Base-by-base conservation (phyloP, 2,888 invertebrate species). In the Noctua fimbriata region DNA sequence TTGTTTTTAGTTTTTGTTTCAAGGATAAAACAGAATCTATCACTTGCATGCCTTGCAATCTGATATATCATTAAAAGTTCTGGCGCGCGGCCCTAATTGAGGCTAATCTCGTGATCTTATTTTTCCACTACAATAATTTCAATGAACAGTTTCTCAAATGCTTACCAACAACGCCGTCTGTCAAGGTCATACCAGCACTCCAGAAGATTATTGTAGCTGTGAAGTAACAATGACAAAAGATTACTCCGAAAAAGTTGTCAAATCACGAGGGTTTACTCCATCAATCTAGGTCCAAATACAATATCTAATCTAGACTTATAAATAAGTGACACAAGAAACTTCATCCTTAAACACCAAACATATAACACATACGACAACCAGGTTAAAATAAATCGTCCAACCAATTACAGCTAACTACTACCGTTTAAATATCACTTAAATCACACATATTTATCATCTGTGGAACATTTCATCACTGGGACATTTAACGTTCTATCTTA, bases 401-500 rank as follows among this genome's bases (percentile, higher is more conserved):
- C 44, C 83, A 89, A 89, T 90, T 88, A 90, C 72, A 69, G 74
- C 78, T 86, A 85, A 83, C 81, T 65, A 32, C 75, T 63, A 69
- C 78, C 87, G 76, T 87, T 88, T 85, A 89, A 88, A 88, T 87
- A 86, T 88, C 88, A 84, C 79, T 89, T 89, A 89, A 90, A 90
- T 85, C 87, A 87, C 89, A 87, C 87, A 88, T 89, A 91, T 89
- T 87, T 89, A 89, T 89, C 88, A 89, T 88, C 87, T 72, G 89
- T 83, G 83, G 89, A 88, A 88, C 88, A 88, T 89, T 86, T 88
- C 89, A 89, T 91, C 90, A 91, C 87, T 75, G 81, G 14, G 52
- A 72, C 89, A 78, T 70, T 85, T 84, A 87, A 84, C 85, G 86
- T 90, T 87, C 90, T 91, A 90, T 90, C 90, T 90, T 90, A 91